Percentiles rank a stretch among this genome's conserved stretches.
These are phyloP conservation scores for Apantesis nais DNA, from an alignment of 2,888 invertebrate genomes.

Conservation along the genomic window DNA sequence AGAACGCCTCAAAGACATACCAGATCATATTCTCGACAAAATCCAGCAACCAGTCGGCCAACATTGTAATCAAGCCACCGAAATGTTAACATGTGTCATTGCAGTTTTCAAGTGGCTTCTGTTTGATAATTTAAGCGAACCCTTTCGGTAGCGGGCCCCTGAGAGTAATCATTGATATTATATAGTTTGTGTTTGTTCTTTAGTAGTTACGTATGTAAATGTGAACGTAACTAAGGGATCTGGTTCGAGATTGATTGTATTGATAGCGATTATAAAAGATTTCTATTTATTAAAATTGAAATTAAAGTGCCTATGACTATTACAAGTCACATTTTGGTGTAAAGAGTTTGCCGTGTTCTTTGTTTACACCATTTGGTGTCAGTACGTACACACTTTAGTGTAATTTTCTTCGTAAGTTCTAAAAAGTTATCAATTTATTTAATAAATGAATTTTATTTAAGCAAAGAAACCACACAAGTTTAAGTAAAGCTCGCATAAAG, in stretches of 20 bases:
- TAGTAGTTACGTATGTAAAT: slow-evolving; percentile 35
- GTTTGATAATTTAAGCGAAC: slow-evolving; percentile 76
- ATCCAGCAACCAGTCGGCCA: slow-evolving; percentile 42
- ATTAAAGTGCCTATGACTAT: slow-evolving; percentile 3
- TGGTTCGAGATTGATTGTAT: slow-evolving; percentile 15
- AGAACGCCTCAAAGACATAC: neutral
- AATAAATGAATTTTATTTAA: neutral
- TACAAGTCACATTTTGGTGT: neutral
- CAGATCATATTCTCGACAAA: slow-evolving; percentile 5
- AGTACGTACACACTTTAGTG: neutral
- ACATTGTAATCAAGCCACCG: slow-evolving; percentile 44
- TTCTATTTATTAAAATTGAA: slow-evolving; percentile 3
- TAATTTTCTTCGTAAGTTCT: neutral
- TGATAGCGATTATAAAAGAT: slow-evolving; percentile 5
- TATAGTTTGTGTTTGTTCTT: slow-evolving; percentile 66
- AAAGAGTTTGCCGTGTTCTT: neutral
- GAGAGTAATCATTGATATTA: slow-evolving; percentile 69
- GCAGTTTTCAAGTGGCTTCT: slow-evolving; percentile 81
- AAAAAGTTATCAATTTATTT: neutral
- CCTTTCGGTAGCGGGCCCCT: slow-evolving; percentile 64
- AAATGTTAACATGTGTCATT: slow-evolving; percentile 83
- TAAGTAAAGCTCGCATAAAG: neutral
- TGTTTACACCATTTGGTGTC: neutral
- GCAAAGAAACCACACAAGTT: neutral
- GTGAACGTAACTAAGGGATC: slow-evolving; percentile 11